phyloP scores from a whole-genome alignment of 2,113 vertebrate genomes.

The Chloebia gouldiae region DNA sequence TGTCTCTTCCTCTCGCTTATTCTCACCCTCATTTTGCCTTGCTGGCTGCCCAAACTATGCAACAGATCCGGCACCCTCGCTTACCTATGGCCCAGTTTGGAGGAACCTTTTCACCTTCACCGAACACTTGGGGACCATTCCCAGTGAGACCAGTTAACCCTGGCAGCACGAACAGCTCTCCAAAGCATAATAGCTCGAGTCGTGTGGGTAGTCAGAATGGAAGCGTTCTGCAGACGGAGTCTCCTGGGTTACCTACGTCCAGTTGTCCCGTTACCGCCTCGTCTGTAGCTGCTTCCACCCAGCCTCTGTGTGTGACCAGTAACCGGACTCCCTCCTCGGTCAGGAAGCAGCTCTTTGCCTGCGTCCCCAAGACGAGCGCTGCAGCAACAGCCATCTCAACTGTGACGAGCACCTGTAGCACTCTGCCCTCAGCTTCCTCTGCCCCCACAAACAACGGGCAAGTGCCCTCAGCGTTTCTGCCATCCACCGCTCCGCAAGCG shows the following conservation, averaged over 20 bases:
- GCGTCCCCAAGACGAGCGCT: conserved; percentile 82
- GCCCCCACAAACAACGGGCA: conserved; percentile 69
- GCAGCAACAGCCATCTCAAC: conserved; percentile 74
- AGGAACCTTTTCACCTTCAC: conserved; percentile 92
- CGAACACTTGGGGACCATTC: conserved; percentile 98
- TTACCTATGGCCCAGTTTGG: conserved; percentile 98
- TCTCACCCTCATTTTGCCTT: conserved; percentile 96
- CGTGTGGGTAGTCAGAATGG: conserved; percentile 75
- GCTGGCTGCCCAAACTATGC: conserved; percentile 97
- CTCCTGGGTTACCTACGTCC: conserved; percentile 68
- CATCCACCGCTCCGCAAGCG: conserved; percentile 70
- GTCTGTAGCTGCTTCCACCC: conserved; percentile 75
- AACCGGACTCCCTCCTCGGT: conserved; percentile 88
- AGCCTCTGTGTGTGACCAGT: conserved; percentile 72
- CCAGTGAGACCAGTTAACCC: conserved; percentile 96
- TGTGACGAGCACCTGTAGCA: conserved; percentile 75
- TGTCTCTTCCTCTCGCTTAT: conserved; percentile 93
- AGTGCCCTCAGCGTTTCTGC: conserved; percentile 76
- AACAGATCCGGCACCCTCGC: conserved; percentile 96
- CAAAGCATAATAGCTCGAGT: conserved; percentile 87
- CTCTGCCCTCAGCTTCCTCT: conserved; percentile 73
- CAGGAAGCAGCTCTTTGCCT: conserved; percentile 91
- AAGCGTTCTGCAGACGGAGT: conserved; percentile 70
- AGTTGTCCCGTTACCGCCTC: conserved; percentile 75
- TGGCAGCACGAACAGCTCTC: conserved; percentile 92